phyloP scores from a whole-genome alignment of 2,888 invertebrate species.

The Heliconius hortense region DNA sequence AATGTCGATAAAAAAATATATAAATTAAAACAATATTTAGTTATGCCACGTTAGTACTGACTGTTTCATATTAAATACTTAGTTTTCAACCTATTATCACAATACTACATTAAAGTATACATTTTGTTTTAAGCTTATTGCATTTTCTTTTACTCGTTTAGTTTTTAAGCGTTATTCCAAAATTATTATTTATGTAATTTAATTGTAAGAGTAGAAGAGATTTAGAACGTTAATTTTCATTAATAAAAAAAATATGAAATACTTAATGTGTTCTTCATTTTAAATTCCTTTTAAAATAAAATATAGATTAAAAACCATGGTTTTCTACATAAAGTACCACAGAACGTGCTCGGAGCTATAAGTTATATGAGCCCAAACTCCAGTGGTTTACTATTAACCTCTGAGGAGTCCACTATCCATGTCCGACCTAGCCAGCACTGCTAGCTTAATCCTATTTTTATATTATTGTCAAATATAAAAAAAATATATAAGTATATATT shows the following conservation, averaged over 20 bases:
- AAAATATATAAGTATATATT: no score
- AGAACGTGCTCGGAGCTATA: no score
- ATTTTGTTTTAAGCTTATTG: slow-evolving; percentile 21
- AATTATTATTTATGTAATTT: slow-evolving; percentile 47
- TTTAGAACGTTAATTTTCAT: slow-evolving; percentile 45
- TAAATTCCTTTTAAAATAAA: background rate
- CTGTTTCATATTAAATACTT: background rate
- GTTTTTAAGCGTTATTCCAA: slow-evolving; percentile 50
- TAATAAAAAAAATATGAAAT: slow-evolving; percentile 40
- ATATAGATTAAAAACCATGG: no score
- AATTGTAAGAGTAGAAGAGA: slow-evolving; percentile 42
- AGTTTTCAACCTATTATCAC: background rate
- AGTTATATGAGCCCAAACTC: no score
- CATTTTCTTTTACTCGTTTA: slow-evolving; percentile 44
- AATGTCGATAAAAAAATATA: no score
- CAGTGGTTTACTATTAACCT: no score
- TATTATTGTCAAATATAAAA: no score
- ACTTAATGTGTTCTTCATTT: background rate
- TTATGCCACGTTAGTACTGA: slow-evolving; percentile 1
- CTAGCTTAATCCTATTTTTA: no score
- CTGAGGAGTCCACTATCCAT: no score
- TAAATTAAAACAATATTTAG: no score
- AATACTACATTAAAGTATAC: slow-evolving; percentile 1
- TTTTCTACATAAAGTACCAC: no score
- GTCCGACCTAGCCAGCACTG: no score